A percentile compares a stretch with the other conserved stretches of the same genome.
These are phyloP conservation scores for Dysidea cf. avara DNA, from an alignment of 37 sponge, comb jelly and placozoan genomes.

Conservation along the genomic window DNA sequence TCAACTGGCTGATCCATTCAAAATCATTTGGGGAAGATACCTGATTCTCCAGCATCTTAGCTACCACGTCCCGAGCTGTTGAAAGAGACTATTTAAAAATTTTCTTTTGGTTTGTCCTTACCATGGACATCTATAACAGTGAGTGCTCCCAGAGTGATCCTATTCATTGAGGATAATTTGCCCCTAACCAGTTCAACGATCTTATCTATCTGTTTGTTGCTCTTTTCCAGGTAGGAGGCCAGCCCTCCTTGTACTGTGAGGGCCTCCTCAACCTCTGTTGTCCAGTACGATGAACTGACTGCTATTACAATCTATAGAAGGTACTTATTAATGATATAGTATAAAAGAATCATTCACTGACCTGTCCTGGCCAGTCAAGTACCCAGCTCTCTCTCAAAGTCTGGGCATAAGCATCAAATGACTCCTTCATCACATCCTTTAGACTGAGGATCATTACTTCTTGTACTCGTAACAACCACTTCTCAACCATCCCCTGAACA, in stretches of 20 bases:
- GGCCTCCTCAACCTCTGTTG: conserved; percentile 82
- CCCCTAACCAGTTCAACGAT: conserved; percentile 96
- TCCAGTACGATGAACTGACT: conserved; percentile 92
- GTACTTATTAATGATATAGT: not conserved
- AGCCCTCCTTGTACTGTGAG: conserved; percentile 20
- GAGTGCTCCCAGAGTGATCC: conserved; percentile 96
- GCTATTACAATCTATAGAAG: conserved; percentile 71
- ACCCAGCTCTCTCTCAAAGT: conserved; percentile 85
- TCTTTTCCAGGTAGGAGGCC: conserved; percentile 78
- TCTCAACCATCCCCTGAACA: conserved; percentile 96
- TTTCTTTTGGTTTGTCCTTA: not conserved
- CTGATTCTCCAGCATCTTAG: conserved; percentile 70
- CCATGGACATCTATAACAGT: conserved; percentile 98
- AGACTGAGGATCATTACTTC: conserved; percentile 87
- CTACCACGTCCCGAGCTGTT: conserved; percentile 94
- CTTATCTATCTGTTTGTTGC: conserved; percentile 89
- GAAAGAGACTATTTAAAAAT: not conserved
- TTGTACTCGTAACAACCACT: conserved; percentile 95
- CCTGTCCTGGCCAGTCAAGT: conserved; percentile 96
- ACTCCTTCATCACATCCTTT: conserved; percentile 72
- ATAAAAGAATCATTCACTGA: not conserved
- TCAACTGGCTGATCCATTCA: conserved; percentile 97
- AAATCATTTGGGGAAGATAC: conserved; percentile 79
- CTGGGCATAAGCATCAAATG: conserved; percentile 76
- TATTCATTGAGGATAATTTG: conserved; percentile 83